These are phyloP conservation scores for Stictonetta naevosa DNA, from an alignment of 2,113 vertebrate genomes.

Conservation along the genomic window DNA sequence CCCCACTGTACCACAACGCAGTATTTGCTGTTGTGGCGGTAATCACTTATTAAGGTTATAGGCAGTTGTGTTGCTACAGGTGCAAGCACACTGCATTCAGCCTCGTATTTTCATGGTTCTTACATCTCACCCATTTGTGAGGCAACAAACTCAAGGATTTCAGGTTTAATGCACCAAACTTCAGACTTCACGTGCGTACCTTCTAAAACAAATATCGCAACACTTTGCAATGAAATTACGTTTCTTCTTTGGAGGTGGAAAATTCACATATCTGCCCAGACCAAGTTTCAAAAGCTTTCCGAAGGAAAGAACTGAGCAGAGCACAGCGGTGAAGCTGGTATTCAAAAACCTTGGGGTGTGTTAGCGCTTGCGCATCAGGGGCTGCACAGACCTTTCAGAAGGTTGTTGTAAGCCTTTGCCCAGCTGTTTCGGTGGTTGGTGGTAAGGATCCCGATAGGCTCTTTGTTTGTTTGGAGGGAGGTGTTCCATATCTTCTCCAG, in stretches of 20 bases:
- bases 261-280: background rate
- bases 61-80: background rate
- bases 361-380: background rate
- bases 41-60: background rate
- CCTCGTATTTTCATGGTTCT: background rate
- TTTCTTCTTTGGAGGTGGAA: background rate
- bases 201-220: background rate
- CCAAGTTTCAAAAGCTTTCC: background rate
- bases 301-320: background rate
- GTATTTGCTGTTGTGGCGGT: background rate
- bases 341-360: background rate
- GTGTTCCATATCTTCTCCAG: conserved; percentile 99
- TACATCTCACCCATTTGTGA: background rate
- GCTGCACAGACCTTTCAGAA: conserved; percentile 87
- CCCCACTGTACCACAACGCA: background rate
- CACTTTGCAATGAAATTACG: background rate
- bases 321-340: background rate
- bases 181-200: background rate
- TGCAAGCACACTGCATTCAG: background rate
- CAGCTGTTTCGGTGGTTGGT: conserved; percentile 97
- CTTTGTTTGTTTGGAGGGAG: conserved; percentile 96
- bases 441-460: conserved; percentile 95
- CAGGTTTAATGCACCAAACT: background rate
- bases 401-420: conserved; percentile 95
- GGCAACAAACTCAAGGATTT: background rate